phyloP scores from a whole-genome alignment of 2,113 vertebrate genomes.

The Sander vitreus region DNA sequence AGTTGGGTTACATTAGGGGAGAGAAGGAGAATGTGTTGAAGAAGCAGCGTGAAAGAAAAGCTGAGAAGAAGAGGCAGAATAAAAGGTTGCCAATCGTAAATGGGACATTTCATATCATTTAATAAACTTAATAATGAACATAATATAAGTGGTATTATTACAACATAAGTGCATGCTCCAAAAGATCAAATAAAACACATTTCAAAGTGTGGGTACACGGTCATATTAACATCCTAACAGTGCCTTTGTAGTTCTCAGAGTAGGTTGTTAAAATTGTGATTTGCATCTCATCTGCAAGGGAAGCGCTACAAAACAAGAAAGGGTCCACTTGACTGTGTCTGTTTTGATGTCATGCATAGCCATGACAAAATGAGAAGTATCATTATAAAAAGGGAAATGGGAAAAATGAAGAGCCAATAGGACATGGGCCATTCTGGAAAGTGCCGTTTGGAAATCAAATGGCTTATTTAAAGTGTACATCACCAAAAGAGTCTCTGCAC shows the following conservation, averaged over 20 bases:
- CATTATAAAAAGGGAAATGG: not conserved
- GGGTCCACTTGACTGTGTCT: not conserved
- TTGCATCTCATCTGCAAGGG: slow-evolving; percentile 1
- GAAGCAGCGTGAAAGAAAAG: slow-evolving; percentile 9
- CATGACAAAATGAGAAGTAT: not conserved
- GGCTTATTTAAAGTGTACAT: not conserved
- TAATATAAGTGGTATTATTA: not conserved
- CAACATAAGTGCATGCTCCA: not conserved
- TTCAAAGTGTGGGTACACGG: not conserved
- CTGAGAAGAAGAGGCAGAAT: not conserved
- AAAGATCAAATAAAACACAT: not conserved
- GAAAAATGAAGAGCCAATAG: not conserved
- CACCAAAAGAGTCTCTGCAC: not conserved
- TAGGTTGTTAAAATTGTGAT: not conserved
- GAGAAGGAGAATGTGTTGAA: slow-evolving; percentile 1
- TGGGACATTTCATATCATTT: not conserved
- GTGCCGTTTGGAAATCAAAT: not conserved
- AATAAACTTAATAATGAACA: not conserved
- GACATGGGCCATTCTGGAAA: not conserved
- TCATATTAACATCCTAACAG: not conserved
- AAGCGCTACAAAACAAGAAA: not conserved
- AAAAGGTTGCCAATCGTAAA: not conserved
- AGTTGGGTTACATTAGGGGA: not conserved
- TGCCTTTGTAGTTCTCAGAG: not conserved
- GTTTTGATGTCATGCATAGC: not conserved